Percentiles rank a stretch among this genome's conserved stretches.
phyloP scores from a whole-genome alignment of 2,888 invertebrate genomes.

The Polymixis lichenea region DNA sequence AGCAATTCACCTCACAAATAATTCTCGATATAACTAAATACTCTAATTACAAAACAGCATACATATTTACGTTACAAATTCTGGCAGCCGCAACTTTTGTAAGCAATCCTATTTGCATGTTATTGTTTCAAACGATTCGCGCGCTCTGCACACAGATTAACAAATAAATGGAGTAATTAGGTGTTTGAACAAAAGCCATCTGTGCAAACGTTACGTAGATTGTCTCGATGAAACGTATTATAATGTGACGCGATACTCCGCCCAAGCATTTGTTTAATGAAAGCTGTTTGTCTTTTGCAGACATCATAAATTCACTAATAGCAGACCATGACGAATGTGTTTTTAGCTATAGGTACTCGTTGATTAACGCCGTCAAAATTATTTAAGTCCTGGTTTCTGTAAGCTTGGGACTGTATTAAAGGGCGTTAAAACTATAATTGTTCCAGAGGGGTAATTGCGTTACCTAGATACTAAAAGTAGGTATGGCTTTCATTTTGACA shows the following conservation, averaged over 20 bases:
- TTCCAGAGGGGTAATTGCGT: background rate
- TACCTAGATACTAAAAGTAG: too few species aligned
- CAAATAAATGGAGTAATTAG: slow-evolving; percentile 35
- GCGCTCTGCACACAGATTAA: slow-evolving; percentile 21
- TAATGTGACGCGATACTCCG: background rate
- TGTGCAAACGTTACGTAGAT: background rate
- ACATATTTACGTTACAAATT: slow-evolving; percentile 47
- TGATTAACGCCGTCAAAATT: background rate
- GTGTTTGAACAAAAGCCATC: background rate
- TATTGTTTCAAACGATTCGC: slow-evolving; percentile 47
- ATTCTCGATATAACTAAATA: slow-evolving; percentile 30
- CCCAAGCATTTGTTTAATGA: background rate
- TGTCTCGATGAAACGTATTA: background rate
- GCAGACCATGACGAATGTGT: background rate
- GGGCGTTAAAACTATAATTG: background rate
- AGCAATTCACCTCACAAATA: background rate
- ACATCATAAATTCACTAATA: background rate
- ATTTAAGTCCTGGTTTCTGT: background rate
- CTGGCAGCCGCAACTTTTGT: slow-evolving; percentile 31
- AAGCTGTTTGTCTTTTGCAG: background rate
- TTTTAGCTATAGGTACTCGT: background rate
- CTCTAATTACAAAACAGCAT: slow-evolving; percentile 24
- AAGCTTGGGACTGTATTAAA: background rate
- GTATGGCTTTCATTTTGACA: too few species aligned
- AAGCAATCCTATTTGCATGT: slow-evolving; percentile 52